Base-by-base conservation (phyloP, 2,888 invertebrate species). In the Bugulina stolonifera region DNA sequence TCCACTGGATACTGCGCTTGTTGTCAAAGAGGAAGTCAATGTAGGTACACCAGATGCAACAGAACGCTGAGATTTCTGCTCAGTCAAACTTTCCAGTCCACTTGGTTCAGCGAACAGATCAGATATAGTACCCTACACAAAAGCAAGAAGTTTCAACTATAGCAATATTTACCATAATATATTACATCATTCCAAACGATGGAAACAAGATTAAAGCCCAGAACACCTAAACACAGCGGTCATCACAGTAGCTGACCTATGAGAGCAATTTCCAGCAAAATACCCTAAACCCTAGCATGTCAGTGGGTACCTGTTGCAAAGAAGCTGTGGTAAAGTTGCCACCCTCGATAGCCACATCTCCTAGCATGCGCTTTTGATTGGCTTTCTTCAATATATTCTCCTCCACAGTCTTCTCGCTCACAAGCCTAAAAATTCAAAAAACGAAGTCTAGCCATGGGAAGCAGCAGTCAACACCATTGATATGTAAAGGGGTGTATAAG, bases 381-480 rank as follows among this genome's bases (percentile, higher is more conserved):
- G 99, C 99, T 86, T 99, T 99, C 86, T 95, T 96, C 80, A 99
- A 86, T 80, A 99, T 99, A 86, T 99, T 99, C 86, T 99, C 99
- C 87, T 99, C 99, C 58, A 99, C 93, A 14, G 99, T 98, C 86
- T 91, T 92, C 83, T 96, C 94, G 82, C 96, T 95, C 74, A 99
- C 93, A 79, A 99, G 88, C 75, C 98, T 92, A 77, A 25, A 83
- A 81, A 57, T 25, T 22, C 10, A 57, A 57, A 57, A 25, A 14
- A 25, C n/a, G n/a, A n/a, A n/a, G n/a, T n/a, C n/a, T n/a, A n/a
- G n/a, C n/a, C n/a, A n/a, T n/a, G n/a, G n/a, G n/a, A n/a, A n/a
- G n/a, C n/a, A n/a, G n/a, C n/a, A n/a, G n/a, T n/a, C n/a, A n/a
- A n/a, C n/a, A n/a, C n/a, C n/a, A n/a, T n/a, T n/a, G n/a, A n/a